These are phyloP conservation scores for Lasioglossum zephyrum DNA, from an alignment of 2,888 invertebrate species.

Conservation along the genomic window DNA sequence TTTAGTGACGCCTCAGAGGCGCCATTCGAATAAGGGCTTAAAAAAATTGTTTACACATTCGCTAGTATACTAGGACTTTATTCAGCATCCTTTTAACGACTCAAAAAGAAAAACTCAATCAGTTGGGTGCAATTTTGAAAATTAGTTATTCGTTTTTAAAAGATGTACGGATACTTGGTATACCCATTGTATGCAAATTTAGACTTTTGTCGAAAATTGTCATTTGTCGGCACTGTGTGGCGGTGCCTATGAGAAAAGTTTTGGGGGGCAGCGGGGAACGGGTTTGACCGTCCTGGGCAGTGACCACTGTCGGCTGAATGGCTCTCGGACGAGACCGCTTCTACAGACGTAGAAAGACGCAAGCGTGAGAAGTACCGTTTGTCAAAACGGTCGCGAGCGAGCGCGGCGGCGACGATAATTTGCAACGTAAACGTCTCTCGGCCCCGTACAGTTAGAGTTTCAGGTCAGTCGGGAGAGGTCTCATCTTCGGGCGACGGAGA, in stretches of 20 bases:
- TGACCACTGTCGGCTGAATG: slow-evolving; percentile 17
- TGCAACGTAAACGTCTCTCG: slow-evolving; percentile 74
- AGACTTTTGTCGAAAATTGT: no score
- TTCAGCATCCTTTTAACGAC: no score
- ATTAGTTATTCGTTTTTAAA: no score
- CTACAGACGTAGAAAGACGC: slow-evolving; percentile 55
- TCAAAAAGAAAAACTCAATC: no score
- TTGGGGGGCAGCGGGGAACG: background rate
- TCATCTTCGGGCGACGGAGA: slow-evolving; percentile 35
- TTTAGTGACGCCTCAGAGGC: no score
- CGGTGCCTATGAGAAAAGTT: background rate
- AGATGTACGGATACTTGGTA: no score
- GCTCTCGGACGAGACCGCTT: slow-evolving; percentile 27
- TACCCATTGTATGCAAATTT: no score
- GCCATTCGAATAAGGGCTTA: no score
- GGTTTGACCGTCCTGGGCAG: slow-evolving; percentile 1
- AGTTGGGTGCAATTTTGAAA: no score
- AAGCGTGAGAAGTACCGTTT: slow-evolving; percentile 78
- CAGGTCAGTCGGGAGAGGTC: slow-evolving; percentile 52
- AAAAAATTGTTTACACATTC: no score
- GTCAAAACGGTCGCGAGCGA: slow-evolving; percentile 79
- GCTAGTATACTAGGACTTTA: no score
- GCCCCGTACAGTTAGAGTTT: slow-evolving; percentile 74
- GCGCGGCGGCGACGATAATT: slow-evolving; percentile 78
- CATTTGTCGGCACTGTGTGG: no score